Evolutionary conservation across 1,140 invertebrate genomes (phyloP).

Genomic region (Bursaphelenchus mucronatus): DNA sequence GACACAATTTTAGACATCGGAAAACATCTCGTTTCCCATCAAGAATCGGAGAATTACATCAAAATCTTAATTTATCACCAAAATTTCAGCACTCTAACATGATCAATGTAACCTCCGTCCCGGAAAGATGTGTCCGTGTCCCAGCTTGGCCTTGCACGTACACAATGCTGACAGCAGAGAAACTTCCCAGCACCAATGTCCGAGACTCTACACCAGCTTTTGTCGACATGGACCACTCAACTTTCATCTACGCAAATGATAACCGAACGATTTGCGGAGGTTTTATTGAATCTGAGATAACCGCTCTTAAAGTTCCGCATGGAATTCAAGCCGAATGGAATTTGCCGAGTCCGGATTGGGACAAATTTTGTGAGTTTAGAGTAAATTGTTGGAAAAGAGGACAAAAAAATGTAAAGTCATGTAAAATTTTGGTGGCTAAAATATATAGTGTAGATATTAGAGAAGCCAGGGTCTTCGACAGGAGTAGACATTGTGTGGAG

Average conservation of each 20-base stretch:
- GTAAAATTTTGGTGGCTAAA: neutral
- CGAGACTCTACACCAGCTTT: constrained; percentile 43
- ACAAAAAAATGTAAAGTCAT: neutral
- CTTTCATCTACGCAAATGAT: constrained; percentile 44
- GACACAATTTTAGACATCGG: neutral
- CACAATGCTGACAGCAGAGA: constrained; percentile 47
- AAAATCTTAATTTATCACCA: constrained; percentile 25
- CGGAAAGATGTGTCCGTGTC: constrained; percentile 47
- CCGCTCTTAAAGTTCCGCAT: constrained; percentile 32
- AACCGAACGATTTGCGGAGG: constrained; percentile 52
- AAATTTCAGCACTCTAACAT: constrained; percentile 50
- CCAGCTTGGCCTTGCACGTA: constrained; percentile 57
- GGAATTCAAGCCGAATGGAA: constrained; percentile 51
- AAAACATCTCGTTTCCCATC: too few species aligned
- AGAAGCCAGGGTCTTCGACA: too few species aligned
- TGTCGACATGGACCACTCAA: constrained; percentile 44
- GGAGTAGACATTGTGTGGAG: too few species aligned
- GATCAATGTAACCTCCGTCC: constrained; percentile 40
- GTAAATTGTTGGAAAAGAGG: neutral
- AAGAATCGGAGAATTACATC: too few species aligned
- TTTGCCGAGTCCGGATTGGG: constrained; percentile 68
- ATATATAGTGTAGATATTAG: neutral
- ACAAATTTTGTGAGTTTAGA: constrained; percentile 73
- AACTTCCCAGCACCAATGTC: constrained; percentile 38
- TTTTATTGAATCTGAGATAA: constrained; percentile 48